Evolutionary conservation across 2,113 vertebrate species (phyloP).

Genomic region (Condylura cristata): DNA sequence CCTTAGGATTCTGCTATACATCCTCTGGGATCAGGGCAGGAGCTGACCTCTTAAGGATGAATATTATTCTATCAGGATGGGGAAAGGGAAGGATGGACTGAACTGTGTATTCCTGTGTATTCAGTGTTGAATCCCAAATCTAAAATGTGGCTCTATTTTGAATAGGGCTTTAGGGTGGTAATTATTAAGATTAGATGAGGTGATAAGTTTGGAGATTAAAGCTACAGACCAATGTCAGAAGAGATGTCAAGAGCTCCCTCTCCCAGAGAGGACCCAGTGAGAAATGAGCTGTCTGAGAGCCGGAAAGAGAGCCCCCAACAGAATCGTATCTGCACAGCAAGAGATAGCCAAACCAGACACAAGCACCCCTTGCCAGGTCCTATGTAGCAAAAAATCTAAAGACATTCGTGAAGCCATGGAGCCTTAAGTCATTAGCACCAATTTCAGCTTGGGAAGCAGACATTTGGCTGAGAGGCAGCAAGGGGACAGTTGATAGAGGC

Average conservation of each 20-base stretch:
- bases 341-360: background rate
- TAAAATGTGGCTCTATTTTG: background rate
- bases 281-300: background rate
- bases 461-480: background rate
- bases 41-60: background rate
- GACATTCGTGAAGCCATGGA: no score
- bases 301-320: background rate
- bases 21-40: background rate
- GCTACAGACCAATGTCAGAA: background rate
- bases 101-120: background rate
- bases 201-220: background rate
- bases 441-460: background rate
- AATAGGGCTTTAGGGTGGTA: background rate
- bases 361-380: background rate
- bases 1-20: background rate
- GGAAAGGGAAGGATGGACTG: background rate
- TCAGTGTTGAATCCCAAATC: background rate
- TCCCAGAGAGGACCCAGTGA: background rate
- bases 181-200: background rate
- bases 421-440: no score
- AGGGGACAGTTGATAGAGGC: background rate
- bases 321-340: background rate
- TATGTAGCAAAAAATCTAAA: background rate
- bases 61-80: background rate
- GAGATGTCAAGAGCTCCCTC: background rate